Percentiles rank a stretch among this genome's conserved stretches.
These are phyloP conservation scores for Epistrophe eligans DNA, from an alignment of 2,888 invertebrate genomes.

Conservation along the genomic window DNA sequence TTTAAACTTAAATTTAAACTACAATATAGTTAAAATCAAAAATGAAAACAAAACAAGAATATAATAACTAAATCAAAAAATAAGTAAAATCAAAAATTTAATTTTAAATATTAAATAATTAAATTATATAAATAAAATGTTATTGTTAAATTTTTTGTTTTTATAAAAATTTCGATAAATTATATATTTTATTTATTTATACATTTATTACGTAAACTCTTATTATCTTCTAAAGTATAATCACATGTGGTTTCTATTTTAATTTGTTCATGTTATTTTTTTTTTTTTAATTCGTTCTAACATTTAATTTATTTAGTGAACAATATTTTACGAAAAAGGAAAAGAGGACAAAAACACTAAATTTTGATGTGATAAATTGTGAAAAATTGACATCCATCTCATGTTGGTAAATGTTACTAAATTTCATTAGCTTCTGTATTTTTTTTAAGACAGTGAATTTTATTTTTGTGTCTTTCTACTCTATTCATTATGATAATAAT, in stretches of 20 bases:
- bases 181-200: constrained; percentile 30
- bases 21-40: constrained; percentile 37
- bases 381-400: constrained; percentile 69
- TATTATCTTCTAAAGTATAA: constrained; percentile 63
- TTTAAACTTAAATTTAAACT: constrained; percentile 65
- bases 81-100: background rate
- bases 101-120: constrained; percentile 5
- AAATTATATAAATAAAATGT: constrained; percentile 24
- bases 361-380: constrained; percentile 43
- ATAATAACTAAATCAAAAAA: background rate
- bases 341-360: background rate
- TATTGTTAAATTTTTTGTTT: constrained; percentile 6
- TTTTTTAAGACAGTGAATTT: background rate
- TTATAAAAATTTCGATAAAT: constrained; percentile 24
- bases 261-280: constrained; percentile 22
- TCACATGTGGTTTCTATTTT: constrained; percentile 68
- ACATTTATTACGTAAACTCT: constrained; percentile 25
- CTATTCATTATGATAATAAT: constrained; percentile 48
- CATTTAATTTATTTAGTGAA: constrained; percentile 34
- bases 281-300: constrained; percentile 29
- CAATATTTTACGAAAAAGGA: constrained; percentile 19
- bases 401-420: constrained; percentile 28
- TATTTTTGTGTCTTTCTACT: constrained; percentile 33
- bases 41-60: background rate
- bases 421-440: constrained; percentile 37